Conservation (phyloP, 2,113 vertebrate genomes). For the Piliocolobus tephrosceles region DNA sequence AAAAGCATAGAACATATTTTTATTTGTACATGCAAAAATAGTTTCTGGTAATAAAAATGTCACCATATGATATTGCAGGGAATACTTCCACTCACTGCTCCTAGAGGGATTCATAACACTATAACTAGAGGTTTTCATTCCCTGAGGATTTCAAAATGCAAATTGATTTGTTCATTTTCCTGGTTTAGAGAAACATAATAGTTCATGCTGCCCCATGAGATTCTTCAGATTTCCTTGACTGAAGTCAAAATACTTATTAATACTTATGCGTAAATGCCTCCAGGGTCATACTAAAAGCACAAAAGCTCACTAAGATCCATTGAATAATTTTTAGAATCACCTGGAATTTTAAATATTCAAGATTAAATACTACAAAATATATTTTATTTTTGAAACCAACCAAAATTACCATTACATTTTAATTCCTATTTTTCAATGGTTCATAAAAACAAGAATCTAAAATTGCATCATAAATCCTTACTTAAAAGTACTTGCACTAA, state of each 20-base stretch:
- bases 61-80: constrained; percentile 76
- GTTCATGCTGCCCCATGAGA: constrained; percentile 45
- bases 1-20: constrained; percentile 71
- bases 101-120: constrained; percentile 78
- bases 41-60: constrained; percentile 81
- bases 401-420: background rate
- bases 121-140: constrained; percentile 74
- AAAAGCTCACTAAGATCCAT: background rate
- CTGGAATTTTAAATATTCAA: constrained; percentile 12
- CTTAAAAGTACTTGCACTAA: background rate
- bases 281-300: background rate
- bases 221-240: constrained; percentile 63
- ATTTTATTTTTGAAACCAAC: background rate
- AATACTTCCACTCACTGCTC: constrained; percentile 60
- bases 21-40: constrained; percentile 77
- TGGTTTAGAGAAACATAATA: constrained; percentile 74
- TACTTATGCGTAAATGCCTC: constrained; percentile 40
- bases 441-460: background rate
- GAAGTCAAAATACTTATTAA: constrained; percentile 50
- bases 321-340: constrained; percentile 19
- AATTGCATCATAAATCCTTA: background rate
- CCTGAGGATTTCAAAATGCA: constrained; percentile 82
- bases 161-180: constrained; percentile 78
- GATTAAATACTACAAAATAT: background rate
- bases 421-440: background rate